phyloP scores from a whole-genome alignment of 2,888 invertebrate species.

The Brenthis hecate region DNA sequence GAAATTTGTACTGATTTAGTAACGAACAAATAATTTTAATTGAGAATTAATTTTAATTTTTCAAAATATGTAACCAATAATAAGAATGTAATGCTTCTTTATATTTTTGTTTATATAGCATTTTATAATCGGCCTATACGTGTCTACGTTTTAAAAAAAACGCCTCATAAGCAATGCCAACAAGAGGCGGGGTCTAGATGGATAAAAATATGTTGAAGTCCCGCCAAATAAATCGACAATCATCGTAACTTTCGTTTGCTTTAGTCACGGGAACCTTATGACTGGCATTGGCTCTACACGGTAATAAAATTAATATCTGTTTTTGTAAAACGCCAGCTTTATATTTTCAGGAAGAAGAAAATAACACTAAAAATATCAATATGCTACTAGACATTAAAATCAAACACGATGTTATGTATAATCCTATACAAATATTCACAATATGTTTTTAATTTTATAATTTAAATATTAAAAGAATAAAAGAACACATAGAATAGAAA shows the following conservation, averaged over 20 bases:
- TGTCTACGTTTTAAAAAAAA: conserved; percentile 43
- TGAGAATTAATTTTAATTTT: no score
- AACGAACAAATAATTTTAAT: no score
- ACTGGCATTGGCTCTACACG: conserved; percentile 47
- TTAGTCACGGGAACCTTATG: conserved; percentile 45
- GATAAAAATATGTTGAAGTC: conserved; percentile 68
- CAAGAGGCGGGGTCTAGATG: conserved; percentile 45
- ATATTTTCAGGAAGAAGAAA: neutral
- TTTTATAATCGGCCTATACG: conserved; percentile 28
- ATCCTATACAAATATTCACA: no score
- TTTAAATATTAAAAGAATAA: conserved; percentile 3
- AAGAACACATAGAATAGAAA: conserved; percentile 4
- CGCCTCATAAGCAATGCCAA: conserved; percentile 46
- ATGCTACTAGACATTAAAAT: no score
- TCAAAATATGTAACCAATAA: no score
- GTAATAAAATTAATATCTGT: conserved; percentile 32
- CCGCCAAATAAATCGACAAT: conserved; percentile 62
- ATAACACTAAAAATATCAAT: neutral
- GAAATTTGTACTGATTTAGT: no score
- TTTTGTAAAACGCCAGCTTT: neutral
- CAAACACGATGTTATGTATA: no score
- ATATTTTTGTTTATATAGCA: conserved; percentile 7
- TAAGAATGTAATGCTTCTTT: neutral
- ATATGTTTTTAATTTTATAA: neutral
- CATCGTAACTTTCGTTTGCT: conserved; percentile 50